These are phyloP conservation scores for Cephalopholis sonnerati DNA, from an alignment of 2,113 vertebrate genomes.

Conservation along the genomic window DNA sequence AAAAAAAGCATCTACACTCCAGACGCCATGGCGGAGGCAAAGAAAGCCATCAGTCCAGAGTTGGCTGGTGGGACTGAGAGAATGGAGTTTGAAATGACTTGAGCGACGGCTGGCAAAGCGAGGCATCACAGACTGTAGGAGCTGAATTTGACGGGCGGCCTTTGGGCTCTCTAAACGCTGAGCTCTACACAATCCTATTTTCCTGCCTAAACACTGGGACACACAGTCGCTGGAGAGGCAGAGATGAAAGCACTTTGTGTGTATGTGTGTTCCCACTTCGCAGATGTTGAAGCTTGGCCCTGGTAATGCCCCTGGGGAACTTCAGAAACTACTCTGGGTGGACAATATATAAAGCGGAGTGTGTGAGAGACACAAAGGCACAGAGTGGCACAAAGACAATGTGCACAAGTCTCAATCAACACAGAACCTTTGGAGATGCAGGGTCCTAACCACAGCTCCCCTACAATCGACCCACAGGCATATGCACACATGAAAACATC, in stretches of 20 bases:
- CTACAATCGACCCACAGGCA: slow-evolving; percentile 22
- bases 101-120: slow-evolving; percentile 48
- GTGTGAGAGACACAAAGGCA: slow-evolving; percentile 36
- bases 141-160: slow-evolving; percentile 66
- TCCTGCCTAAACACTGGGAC: slow-evolving; percentile 73
- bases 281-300: slow-evolving; percentile 69
- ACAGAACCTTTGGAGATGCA: slow-evolving; percentile 29
- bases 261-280: slow-evolving; percentile 34
- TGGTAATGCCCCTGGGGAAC: slow-evolving; percentile 41
- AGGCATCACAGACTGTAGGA: slow-evolving; percentile 41
- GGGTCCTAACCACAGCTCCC: slow-evolving; percentile 37
- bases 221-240: slow-evolving; percentile 57
- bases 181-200: slow-evolving; percentile 81
- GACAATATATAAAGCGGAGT: slow-evolving; percentile 54
- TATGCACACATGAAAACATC: slow-evolving; percentile 28
- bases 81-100: slow-evolving; percentile 62
- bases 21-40: slow-evolving; percentile 18
- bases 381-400: slow-evolving; percentile 37
- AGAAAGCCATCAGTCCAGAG: slow-evolving; percentile 49
- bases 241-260: slow-evolving; percentile 76
- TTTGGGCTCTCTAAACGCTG: slow-evolving; percentile 72
- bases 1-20: slow-evolving; percentile 1
- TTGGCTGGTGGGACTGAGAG: slow-evolving; percentile 49
- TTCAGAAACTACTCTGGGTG: slow-evolving; percentile 60
- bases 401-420: slow-evolving; percentile 35